phyloP scores from a whole-genome alignment of 2,888 invertebrate genomes.

The Lasioglossum figueresi region DNA sequence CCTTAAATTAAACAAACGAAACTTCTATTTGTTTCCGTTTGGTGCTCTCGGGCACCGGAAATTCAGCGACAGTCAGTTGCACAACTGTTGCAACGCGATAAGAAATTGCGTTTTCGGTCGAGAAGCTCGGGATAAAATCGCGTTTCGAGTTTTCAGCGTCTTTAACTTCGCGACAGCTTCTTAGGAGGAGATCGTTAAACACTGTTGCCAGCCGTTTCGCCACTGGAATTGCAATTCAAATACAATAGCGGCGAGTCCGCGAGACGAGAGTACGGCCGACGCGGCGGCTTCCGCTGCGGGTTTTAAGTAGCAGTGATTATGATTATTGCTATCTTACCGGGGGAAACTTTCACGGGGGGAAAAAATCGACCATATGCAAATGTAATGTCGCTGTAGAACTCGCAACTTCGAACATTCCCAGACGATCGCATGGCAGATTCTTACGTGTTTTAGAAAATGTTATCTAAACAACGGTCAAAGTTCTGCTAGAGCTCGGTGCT shows the following conservation, averaged over 20 bases:
- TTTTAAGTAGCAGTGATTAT: constrained; percentile 14
- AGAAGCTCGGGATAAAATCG: constrained; percentile 3
- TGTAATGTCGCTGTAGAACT: constrained; percentile 1
- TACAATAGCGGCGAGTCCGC: not conserved
- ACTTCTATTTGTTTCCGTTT: not conserved
- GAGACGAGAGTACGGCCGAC: not conserved
- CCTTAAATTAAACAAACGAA: not conserved
- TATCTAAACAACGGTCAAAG: not conserved
- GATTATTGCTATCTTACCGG: constrained; percentile 19
- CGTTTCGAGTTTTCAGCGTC: constrained; percentile 13
- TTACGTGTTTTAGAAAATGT: not conserved
- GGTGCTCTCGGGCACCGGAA: not conserved
- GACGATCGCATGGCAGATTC: not conserved
- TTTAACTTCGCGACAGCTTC: constrained; percentile 10
- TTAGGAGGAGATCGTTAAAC: not conserved
- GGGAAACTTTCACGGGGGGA: not conserved
- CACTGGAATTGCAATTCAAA: constrained; percentile 2
- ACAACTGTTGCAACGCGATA: not conserved
- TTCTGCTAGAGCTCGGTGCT: not conserved
- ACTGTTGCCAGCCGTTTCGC: constrained; percentile 9
- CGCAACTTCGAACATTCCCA: not conserved
- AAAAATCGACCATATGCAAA: constrained; percentile 13
- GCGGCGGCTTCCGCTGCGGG: not conserved
- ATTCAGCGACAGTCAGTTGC: not conserved
- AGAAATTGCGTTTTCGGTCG: constrained; percentile 9